Evolutionary conservation across 2,113 vertebrate species (phyloP), one percentile per base, ranked within the genome.

Genomic region (Grantiella picta): DNA sequence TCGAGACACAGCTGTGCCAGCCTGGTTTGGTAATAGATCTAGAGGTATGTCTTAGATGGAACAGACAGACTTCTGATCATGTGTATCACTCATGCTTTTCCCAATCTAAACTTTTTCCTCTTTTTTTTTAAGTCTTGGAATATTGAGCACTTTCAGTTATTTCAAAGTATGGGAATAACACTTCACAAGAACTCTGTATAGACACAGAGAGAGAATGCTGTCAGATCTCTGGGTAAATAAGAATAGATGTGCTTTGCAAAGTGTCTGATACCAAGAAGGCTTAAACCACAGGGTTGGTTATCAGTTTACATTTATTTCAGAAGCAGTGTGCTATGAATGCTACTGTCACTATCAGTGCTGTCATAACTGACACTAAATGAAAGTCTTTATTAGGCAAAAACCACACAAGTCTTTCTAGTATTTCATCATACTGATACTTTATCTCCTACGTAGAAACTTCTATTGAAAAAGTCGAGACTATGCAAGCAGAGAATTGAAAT

Each of bases 1-100:
- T 99, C 88, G 99, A 99, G 96, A 99, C 99, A 0, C 98, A 99
- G 92, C 95, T 99, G 85, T 99, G 98, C 96, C 99, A 99, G 94
- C 98, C 98, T 9, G 98, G 98, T 44, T 97, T 99, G 44, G 93
- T 98, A 56, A 98, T 99, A 94, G 99, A 99, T 17, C 98, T 99
- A 12, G 99, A 99, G 98, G 99, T 99, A 97, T 96, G 98, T 75
- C 64, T 54, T 80, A 15, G 25, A 17, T 54, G 5, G 75, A 79
- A 27, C 8, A 88, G 25, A 18, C 28, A 17, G 31, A 63, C 44
- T 89, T 65, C 14, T 49, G 6, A 56, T 81, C 31, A 53, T 69
- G 7, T 49, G 6, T 21, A 6, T 94, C 57, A 28, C 28, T 88
- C 2, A 2, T 28, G 12, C 29, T 86, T n/a, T n/a, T n/a, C 18